Evolutionary conservation across 2,888 invertebrate species (phyloP), one percentile per base, ranked within the genome.

Genomic region (Notodonta ziczac): DNA sequence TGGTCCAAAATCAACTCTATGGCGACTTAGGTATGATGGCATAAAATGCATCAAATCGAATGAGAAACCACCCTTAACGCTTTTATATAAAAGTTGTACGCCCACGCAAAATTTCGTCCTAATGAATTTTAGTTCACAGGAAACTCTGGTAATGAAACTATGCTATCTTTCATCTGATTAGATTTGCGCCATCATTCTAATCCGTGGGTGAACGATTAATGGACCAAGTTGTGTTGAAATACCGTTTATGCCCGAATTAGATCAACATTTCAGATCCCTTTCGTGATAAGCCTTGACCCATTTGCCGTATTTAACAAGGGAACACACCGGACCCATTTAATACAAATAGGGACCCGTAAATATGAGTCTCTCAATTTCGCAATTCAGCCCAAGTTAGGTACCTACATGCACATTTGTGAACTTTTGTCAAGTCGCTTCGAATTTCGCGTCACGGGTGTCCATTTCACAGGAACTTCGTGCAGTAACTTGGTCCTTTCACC

Each of bases 141-240:
- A 14, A 56, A 12, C 7, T 56, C 62, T 53, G 55, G 48, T 44
- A 52, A 44, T 44, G 24, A 24, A 42, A 7, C 16, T 39, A 54
- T 32, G 14, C 39, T 44, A 44, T 44, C 56, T 44, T 16, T 55
- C 8, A 55, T 55, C 56, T n/a, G 44, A 56, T 44, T 44, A 56
- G 16, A 24, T 56, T 56, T 12, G 44, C 44, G 44, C 44, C 56
- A 44, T 16, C 57, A 46, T 39, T 44, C 44, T 16, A 12, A 50
- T 57, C 44, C 59, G 51, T 32, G 48, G 24, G 48, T 58, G 16
- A 16, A 59, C 44, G 54, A 61, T 72, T 58, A 76, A 71, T 72
- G 66, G 57, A 58, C 58, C 54, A 69, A 76, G 65, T 69, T 67
- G 56, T 68, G 72, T 70, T 63, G 61, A 71, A 70, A 69, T 67